Percentiles rank a stretch among this genome's conserved stretches.
phyloP scores from a whole-genome alignment of 2,888 invertebrate genomes.

The Acanthosoma haemorrhoidale region DNA sequence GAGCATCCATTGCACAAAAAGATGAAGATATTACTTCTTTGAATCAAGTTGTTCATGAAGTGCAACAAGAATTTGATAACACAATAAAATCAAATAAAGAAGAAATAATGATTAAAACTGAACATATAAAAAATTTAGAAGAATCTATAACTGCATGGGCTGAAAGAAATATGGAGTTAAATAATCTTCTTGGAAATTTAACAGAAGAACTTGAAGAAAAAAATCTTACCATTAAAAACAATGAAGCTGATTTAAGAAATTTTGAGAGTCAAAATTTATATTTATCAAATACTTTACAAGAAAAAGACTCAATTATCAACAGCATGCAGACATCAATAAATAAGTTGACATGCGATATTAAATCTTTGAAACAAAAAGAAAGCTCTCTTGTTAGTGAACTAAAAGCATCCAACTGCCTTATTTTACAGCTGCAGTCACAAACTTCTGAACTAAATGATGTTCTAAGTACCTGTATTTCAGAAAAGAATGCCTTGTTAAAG shows the following conservation, averaged over 20 bases:
- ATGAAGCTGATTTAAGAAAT: slow-evolving; percentile 22
- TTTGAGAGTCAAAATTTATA: slow-evolving; percentile 21
- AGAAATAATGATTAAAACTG: neutral
- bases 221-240: slow-evolving; percentile 8
- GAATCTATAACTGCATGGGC: neutral
- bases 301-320: slow-evolving; percentile 10
- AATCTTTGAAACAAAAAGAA: neutral
- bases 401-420: neutral
- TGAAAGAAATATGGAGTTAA: neutral
- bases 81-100: neutral
- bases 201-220: slow-evolving; percentile 15
- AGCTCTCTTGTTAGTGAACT: neutral
- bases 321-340: slow-evolving; percentile 20
- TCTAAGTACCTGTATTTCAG: neutral
- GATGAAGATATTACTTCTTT: slow-evolving; percentile 7
- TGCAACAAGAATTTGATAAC: neutral
- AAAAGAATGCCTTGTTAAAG: neutral
- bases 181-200: neutral
- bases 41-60: neutral
- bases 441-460: neutral
- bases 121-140: slow-evolving; percentile 6
- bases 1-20: neutral
- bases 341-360: neutral
- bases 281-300: slow-evolving; percentile 13
- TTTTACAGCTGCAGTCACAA: slow-evolving; percentile 1